Base-by-base conservation (phyloP, 37 sponge, comb jelly and placozoan genomes). In the Diacarnus erythraeanus region DNA sequence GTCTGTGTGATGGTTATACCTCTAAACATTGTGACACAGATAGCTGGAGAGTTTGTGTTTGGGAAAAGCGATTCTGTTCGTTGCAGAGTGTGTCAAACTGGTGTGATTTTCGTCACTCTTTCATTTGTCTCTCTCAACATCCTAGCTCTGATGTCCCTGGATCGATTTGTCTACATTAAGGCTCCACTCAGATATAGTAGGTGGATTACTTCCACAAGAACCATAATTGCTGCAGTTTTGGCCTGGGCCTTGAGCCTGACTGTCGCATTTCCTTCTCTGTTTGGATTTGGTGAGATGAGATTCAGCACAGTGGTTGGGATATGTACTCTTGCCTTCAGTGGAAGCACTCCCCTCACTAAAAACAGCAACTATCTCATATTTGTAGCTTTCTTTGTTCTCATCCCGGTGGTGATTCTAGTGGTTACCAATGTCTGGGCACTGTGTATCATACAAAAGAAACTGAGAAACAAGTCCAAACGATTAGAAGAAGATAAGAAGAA, bases 201-300 rank as follows among this genome's bases (percentile, higher is more conserved):
- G 39, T 23, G 23, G 12, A 61, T 78, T 30, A 88, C 61, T 1
- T 29, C 35, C 30, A 4, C 10, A 21, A 68, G 29, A 20, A 42
- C 74, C 5, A 2, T 31, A 31, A 5, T 65, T 12, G 34, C 31
- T 31, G 35, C 33, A 18, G 35, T 65, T 3, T 0, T 66, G 2
- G 25, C 78, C 1, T 78, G 75, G 75, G 66, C 78, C 6, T 23
- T 88, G 9, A 69, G 78, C 35, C 10, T 75, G 0, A 22, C 47
- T 0, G 35, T 83, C 2, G 29, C 60, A 31, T 42, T 88, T 31
- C 71, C 67, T 5, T 84, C 89, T 15, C 70, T 79, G 29, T 83
- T 79, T 75, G 88, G 78, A 33, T 63, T 87, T 75, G 88, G 88
- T 27, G 76, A 58, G 10, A 75, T 80, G 31, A 71, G 77, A 51